These are phyloP conservation scores for Columba janthina DNA, from an alignment of 2,113 vertebrate genomes.

Conservation along the genomic window DNA sequence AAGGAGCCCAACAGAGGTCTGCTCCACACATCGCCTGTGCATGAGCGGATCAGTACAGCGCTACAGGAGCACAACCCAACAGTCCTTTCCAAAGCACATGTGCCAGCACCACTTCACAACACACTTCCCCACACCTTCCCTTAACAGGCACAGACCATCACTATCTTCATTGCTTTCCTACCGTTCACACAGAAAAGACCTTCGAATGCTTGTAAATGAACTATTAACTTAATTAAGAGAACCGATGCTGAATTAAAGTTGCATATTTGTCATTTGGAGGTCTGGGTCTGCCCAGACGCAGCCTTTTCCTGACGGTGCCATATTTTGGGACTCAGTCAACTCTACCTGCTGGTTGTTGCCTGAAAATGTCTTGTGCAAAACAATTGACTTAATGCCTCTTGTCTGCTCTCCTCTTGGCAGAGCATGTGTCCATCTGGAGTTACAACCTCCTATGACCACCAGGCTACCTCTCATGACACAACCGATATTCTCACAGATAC, in stretches of 20 bases:
- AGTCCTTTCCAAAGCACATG: background rate
- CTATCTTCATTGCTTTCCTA: background rate
- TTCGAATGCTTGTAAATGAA: background rate
- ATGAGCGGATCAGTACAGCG: rapidly evolving
- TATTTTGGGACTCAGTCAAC: conserved; percentile 31
- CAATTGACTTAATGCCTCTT: conserved; percentile 63
- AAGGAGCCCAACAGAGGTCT: conserved; percentile 44
- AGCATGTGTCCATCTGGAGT: conserved; percentile 57
- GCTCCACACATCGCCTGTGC: background rate
- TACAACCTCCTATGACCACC: conserved; percentile 47
- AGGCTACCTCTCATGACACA: conserved; percentile 32
- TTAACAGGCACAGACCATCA: background rate
- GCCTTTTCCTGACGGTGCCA: background rate
- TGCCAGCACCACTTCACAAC: background rate
- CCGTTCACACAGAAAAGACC: background rate
- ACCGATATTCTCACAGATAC: background rate
- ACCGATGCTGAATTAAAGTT: background rate
- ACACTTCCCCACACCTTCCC: background rate
- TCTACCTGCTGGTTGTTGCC: conserved; percentile 44
- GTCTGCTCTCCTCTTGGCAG: conserved; percentile 60
- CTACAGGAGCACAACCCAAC: background rate
- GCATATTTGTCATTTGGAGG: background rate
- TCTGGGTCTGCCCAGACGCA: background rate
- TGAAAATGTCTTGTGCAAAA: conserved; percentile 59
- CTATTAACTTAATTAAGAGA: background rate